Base-by-base conservation (phyloP, 2,113 vertebrate genomes). In the Physeter macrocephalus region DNA sequence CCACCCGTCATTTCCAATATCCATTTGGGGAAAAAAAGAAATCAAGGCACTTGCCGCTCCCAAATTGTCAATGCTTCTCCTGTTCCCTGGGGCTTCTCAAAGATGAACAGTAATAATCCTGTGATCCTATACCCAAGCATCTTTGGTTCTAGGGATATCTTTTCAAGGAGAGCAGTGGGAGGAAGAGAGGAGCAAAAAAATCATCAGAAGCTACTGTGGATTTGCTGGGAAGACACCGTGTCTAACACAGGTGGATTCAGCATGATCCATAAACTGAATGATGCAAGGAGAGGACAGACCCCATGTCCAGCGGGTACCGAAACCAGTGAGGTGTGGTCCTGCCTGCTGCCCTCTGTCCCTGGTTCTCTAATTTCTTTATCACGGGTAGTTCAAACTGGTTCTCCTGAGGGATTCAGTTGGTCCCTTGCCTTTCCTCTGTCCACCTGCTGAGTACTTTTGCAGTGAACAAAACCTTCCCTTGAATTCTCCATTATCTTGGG, bases 261-360 rank as follows among this genome's bases (percentile, higher is more conserved):
- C 14, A 6, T 25, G 41, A 81, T 57, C 34, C 34, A 2, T 1
- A 23, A 43, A 57, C 75, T 29, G 87, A 64, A 36, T 6, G 9
- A 18, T 0, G 2, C 41, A 5, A 1, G 54, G 52, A n/a, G 36
- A 29, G 6, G 15, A 3, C 39, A 17, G 82, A 36, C 31, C 11
- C 61, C 39, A 0, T 0, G 34, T 12, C 25, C 43, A n/a, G 21
- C n/a, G 62, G 80, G 27, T 3, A 5, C 43, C 13, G 13, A 43
- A 21, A 21, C 49, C 66, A 34, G 23, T 5, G 0, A 80, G n/a
- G 20, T 1, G 0, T 0, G 20, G 46, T 10, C 41, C 31, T n/a
- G 39, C 66, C 71, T 78, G 54, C 31, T 74, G 49, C 23, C 34
- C 18, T 52, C 59, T 10, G 36, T 14, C 41, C 46, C 67, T 4